Base-by-base conservation (phyloP, 1,140 invertebrate species). In the Trichogramma pretiosum region DNA sequence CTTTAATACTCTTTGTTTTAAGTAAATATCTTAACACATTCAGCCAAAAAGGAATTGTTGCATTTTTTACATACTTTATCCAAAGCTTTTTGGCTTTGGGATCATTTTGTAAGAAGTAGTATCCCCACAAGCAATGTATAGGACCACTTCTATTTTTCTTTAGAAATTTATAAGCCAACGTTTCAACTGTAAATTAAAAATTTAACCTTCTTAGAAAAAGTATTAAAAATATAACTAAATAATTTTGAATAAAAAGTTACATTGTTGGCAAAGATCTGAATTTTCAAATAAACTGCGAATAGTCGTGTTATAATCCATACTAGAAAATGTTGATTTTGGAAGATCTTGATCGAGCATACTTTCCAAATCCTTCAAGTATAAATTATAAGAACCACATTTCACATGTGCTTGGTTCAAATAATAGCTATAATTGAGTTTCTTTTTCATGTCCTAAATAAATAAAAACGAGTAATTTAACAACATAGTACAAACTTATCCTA, bases 291-390 rank as follows among this genome's bases (percentile, higher is more conserved):
- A 34, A 23, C 30, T 21, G 11, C 34, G 2, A n/a, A 43, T 14
- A n/a, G 13, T 14, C n/a, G 18, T 42, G n/a, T n/a, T 18, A 42
- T 5, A 13, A 28, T 42, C 14, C 26, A 42, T 23, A 42, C 21
- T 13, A 19, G 21, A 14, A 34, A 3, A 9, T 2, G 3, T 9
- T 3, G 3, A 21, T 7, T 11, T 34, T 5, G 11, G 0, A 7
- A 14, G 10, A 33, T 5, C n/a, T 17, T 23, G 5, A 10, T 16
- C 17, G 4, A 43, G 18, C 14, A 16, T 22, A 9, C 9, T 22
- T 43, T 43, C 30, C 8, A 32, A 22, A 13, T 43, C 30, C 17
- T 34, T 43, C 41, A 43, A 33, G 34, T 32, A 34, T 13, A 43
- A 21, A 23, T 43, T 34, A 28, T 30, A 43, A 19, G 19, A 33